A percentile compares a stretch with the other conserved stretches of the same genome.
Evolutionary conservation across 2,888 invertebrate species (phyloP).

Genomic region (Camponotus fellah): DNA sequence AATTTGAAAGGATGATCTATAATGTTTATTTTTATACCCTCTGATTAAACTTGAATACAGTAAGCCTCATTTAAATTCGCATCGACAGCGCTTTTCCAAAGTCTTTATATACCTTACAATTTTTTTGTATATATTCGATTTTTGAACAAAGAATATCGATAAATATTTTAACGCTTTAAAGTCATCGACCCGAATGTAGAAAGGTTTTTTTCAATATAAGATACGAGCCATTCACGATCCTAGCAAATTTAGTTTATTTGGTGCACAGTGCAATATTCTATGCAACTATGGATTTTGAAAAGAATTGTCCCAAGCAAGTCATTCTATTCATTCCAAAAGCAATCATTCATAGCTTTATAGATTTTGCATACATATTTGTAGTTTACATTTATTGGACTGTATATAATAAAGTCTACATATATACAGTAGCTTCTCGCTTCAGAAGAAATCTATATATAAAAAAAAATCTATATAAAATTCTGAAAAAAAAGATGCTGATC

Average conservation of each 20-base stretch:
- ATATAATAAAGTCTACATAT: neutral
- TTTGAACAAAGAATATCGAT: neutral
- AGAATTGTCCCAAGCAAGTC: neutral
- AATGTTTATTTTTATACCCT: too few relatives aligned
- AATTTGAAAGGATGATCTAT: neutral
- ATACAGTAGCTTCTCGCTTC: neutral
- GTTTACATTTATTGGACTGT: conserved; percentile 25
- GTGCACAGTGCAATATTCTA: neutral
- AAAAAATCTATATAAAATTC: neutral
- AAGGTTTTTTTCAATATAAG: neutral
- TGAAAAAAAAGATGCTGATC: neutral
- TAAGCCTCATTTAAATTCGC: too few relatives aligned
- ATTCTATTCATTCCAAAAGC: conserved; percentile 7
- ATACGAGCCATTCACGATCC: conserved; percentile 17
- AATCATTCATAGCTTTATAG: conserved; percentile 24
- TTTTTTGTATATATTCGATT: neutral
- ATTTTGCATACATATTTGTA: conserved; percentile 8
- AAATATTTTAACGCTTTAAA: conserved; percentile 13
- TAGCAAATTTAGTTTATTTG: conserved; percentile 1
- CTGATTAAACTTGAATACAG: too few relatives aligned
- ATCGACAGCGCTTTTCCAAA: neutral
- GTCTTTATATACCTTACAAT: neutral
- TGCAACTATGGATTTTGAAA: conserved; percentile 14
- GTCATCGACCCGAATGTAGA: neutral
- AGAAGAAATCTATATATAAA: too few relatives aligned